A percentile compares a stretch with the other conserved stretches of the same genome.
Conservation (phyloP, 1,140 invertebrate genomes). For the Heliconius eleuchia region DNA sequence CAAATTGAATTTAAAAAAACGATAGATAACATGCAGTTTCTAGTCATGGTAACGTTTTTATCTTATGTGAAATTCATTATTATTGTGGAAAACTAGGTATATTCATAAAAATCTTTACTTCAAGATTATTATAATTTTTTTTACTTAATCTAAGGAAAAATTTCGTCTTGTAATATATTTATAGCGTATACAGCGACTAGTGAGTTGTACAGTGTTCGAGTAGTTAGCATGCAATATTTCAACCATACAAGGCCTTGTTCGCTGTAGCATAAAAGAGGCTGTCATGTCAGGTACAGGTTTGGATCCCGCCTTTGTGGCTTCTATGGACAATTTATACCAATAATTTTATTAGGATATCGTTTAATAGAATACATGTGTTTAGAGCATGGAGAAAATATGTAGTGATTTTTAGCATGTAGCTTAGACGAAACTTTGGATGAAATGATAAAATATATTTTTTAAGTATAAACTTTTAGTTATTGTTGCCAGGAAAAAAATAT, state of each 20-base stretch:
- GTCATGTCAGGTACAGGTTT: constrained; percentile 46
- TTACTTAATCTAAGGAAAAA: not conserved
- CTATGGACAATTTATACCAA: not conserved
- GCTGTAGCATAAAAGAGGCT: constrained; percentile 47
- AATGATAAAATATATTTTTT: no score
- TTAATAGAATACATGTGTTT: not conserved
- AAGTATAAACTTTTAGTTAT: not conserved
- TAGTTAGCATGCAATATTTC: constrained; percentile 8
- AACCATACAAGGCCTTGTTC: constrained; percentile 30
- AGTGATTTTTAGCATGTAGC: no score
- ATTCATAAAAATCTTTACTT: no score
- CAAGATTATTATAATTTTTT: no score
- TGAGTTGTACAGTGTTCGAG: not conserved
- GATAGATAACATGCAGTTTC: no score
- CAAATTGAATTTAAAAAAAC: no score
- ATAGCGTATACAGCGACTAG: not conserved
- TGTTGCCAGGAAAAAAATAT: not conserved
- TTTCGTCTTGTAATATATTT: not conserved
- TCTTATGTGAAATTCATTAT: no score
- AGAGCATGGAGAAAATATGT: no score
- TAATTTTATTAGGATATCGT: not conserved
- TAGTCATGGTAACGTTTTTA: no score
- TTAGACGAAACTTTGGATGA: no score
- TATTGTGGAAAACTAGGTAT: no score
- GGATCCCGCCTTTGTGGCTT: not conserved